A percentile compares a stretch with the other conserved stretches of the same genome.
Evolutionary conservation across 2,113 vertebrate species (phyloP).

Genomic region (Boulengeromyrus knoepffleri): DNA sequence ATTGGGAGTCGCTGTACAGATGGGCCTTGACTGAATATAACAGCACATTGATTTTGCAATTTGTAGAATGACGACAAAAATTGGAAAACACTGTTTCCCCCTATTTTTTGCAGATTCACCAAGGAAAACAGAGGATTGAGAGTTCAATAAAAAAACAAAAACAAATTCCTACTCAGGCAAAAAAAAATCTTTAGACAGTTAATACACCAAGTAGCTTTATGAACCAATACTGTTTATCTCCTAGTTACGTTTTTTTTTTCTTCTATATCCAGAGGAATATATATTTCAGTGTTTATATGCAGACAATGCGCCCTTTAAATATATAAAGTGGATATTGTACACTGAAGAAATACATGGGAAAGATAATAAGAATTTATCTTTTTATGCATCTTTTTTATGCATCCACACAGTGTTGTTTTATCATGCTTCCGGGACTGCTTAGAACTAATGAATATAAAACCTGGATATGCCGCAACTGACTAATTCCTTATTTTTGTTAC

Average conservation of each 20-base stretch:
- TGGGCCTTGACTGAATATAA: neutral
- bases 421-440: neutral
- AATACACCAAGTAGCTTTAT: neutral
- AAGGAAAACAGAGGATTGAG: neutral
- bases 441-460: conserved; percentile 12
- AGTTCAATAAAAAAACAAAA: neutral
- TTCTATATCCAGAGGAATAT: conserved; percentile 35
- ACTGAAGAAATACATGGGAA: conserved; percentile 32
- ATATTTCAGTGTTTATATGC: conserved; percentile 47
- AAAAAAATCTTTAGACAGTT: neutral
- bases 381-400: conserved; percentile 41
- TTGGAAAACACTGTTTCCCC: neutral
- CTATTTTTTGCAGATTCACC: neutral
- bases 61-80: conserved; percentile 4
- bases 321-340: conserved; percentile 37
- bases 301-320: conserved; percentile 36
- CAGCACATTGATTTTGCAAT: neutral
- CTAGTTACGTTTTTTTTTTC: conserved; percentile 13
- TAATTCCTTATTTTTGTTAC: conserved; percentile 50
- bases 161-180: neutral
- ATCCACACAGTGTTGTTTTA: conserved; percentile 31
- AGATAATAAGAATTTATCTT: conserved; percentile 32
- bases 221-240: conserved; percentile 11
- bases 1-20: neutral
- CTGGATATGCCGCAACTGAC: conserved; percentile 15